These are phyloP conservation scores for Conomelus anceps DNA, from an alignment of 2,888 invertebrate genomes.

Conservation along the genomic window DNA sequence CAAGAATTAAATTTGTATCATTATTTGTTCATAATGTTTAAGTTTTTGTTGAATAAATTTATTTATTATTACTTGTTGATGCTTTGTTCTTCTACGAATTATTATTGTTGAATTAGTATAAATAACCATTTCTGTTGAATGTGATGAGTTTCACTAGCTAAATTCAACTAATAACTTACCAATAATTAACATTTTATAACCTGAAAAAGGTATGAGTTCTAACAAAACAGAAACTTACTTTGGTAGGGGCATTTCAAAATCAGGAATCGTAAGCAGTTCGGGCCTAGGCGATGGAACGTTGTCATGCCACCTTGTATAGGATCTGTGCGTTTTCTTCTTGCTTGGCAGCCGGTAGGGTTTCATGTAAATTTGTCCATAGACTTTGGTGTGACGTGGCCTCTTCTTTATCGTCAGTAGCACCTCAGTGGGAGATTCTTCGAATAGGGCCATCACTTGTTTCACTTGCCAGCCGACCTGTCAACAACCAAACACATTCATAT, in stretches of 20 bases:
- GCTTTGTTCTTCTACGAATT: too few species aligned
- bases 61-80: too few species aligned
- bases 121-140: too few species aligned
- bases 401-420: slow-evolving; percentile 75
- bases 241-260: slow-evolving; percentile 52
- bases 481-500: slow-evolving; percentile 26
- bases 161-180: too few species aligned
- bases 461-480: slow-evolving; percentile 72
- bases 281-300: slow-evolving; percentile 60
- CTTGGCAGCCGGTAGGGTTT: slow-evolving; percentile 66
- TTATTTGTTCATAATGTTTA: too few species aligned
- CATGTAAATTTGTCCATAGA: slow-evolving; percentile 66
- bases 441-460: slow-evolving; percentile 64
- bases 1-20: too few species aligned
- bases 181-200: too few species aligned
- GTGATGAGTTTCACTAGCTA: too few species aligned
- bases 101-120: too few species aligned
- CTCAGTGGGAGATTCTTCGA: slow-evolving; percentile 73
- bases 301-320: slow-evolving; percentile 60
- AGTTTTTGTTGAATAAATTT: too few species aligned
- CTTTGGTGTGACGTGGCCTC: slow-evolving; percentile 71
- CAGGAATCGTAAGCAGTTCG: slow-evolving; percentile 53
- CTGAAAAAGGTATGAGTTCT: not conserved
- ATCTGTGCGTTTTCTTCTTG: slow-evolving; percentile 52
- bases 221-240: slow-evolving; percentile 43